A percentile compares a stretch with the other conserved stretches of the same genome.
Conservation (phyloP, 2,888 invertebrate genomes). For the Ischnus inquisitorius region DNA sequence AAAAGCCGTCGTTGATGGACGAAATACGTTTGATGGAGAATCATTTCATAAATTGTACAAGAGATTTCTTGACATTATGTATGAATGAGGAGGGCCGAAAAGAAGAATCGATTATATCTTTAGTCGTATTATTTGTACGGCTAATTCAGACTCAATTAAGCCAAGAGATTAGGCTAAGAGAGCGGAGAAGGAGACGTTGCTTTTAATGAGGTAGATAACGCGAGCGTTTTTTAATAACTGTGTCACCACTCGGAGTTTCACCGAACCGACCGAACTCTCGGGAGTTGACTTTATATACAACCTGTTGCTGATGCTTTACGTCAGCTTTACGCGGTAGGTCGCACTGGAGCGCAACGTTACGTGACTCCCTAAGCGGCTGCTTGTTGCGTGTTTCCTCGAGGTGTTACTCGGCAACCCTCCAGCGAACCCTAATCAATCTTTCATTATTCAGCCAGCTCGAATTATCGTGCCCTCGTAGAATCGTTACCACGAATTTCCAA, state of each 20-base stretch:
- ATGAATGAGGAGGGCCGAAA: too few species aligned
- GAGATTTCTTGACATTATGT: too few species aligned
- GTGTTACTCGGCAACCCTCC: not conserved
- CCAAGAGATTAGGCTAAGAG: slow-evolving; percentile 48
- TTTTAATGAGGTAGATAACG: slow-evolving; percentile 33
- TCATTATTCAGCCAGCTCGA: slow-evolving; percentile 2
- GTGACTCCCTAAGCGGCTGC: not conserved
- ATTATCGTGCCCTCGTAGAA: not conserved
- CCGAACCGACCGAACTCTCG: slow-evolving; percentile 35
- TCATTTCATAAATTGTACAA: not conserved
- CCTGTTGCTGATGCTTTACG: slow-evolving; percentile 71
- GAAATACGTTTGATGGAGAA: too few species aligned
- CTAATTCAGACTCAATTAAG: slow-evolving; percentile 78
- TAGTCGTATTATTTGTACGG: slow-evolving; percentile 44
- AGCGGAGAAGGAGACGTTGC: slow-evolving; percentile 35
- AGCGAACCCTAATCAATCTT: not conserved
- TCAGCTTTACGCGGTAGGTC: not conserved
- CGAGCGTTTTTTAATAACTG: slow-evolving; percentile 73
- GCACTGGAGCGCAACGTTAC: not conserved
- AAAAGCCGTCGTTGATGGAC: too few species aligned
- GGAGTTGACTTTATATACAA: slow-evolving; percentile 63
- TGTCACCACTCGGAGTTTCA: slow-evolving; percentile 50
- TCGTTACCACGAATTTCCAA: not conserved
- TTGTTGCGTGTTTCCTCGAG: slow-evolving; percentile 6
- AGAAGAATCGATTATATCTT: not conserved